Percentiles rank a stretch among this genome's conserved stretches.
phyloP scores from a whole-genome alignment of 1,140 invertebrate species.

The Triops longicaudatus region DNA sequence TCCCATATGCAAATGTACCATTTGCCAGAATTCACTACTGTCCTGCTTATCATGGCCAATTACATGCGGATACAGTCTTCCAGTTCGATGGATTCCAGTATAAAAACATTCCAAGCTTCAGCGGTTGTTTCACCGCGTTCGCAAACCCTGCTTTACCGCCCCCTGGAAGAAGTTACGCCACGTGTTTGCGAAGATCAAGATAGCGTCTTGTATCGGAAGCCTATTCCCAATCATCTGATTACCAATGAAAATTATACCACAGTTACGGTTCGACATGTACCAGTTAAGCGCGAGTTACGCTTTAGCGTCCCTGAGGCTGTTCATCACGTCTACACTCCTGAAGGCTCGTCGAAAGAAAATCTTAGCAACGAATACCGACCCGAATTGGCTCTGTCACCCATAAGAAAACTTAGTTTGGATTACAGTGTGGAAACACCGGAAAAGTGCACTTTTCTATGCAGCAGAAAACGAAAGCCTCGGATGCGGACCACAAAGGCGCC shows the following conservation, averaged over 20 bases:
- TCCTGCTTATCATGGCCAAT: not conserved
- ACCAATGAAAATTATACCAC: not conserved
- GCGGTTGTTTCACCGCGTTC: not conserved
- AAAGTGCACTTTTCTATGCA: not conserved
- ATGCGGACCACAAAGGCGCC: not conserved
- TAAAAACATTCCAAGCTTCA: not conserved
- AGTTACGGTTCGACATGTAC: not conserved
- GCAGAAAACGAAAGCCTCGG: not conserved
- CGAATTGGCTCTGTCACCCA: not conserved
- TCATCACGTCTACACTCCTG: not conserved
- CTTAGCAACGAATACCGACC: not conserved
- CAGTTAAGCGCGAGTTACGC: not conserved
- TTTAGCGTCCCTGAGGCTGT: slow-evolving; percentile 6
- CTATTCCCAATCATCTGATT: not conserved
- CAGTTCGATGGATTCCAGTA: not conserved
- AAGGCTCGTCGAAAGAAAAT: not conserved
- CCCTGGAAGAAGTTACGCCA: not conserved
- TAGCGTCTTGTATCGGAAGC: not conserved
- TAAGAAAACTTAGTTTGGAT: not conserved
- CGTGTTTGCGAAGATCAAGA: not conserved
- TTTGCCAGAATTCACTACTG: not conserved
- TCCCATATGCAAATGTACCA: slow-evolving; percentile 3
- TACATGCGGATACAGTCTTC: not conserved
- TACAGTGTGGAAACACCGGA: not conserved
- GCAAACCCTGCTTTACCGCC: not conserved